Evolutionary conservation across 2,888 invertebrate genomes (phyloP).

Genomic region (Microdon myrmicae): DNA sequence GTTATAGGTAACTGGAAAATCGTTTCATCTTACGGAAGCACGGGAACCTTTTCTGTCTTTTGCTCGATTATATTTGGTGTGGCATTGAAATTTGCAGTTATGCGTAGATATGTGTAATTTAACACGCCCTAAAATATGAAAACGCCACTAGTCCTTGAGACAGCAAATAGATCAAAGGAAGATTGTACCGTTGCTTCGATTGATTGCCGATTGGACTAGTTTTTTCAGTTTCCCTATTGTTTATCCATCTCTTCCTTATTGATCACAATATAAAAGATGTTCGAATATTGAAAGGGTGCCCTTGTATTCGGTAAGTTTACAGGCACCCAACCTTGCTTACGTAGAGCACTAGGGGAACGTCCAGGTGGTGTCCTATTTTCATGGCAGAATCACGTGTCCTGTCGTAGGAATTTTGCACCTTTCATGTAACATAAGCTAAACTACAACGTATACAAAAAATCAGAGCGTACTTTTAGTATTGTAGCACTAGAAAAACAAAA

Average conservation of each 20-base stretch:
- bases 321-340: constrained; percentile 5
- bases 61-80: too few relatives aligned
- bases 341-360: constrained; percentile 14
- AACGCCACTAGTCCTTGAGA: constrained; percentile 18
- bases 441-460: too few relatives aligned
- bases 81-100: constrained; percentile 42
- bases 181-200: constrained; percentile 28
- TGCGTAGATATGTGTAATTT: constrained; percentile 57
- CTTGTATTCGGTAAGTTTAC: constrained; percentile 11
- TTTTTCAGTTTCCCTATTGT: constrained; percentile 18
- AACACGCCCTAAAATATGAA: constrained; percentile 56
- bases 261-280: constrained; percentile 26
- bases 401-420: constrained; percentile 3
- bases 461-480: too few relatives aligned
- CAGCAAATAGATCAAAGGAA: constrained; percentile 23
- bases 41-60: constrained; percentile 6
- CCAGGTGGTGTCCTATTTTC: constrained; percentile 29
- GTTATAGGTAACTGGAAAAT: constrained; percentile 29
- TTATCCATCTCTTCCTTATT: not conserved
- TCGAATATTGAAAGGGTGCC: constrained; percentile 39
- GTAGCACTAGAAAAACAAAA: too few relatives aligned
- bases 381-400: constrained; percentile 6
- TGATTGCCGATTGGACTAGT: constrained; percentile 26
- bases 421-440: too few relatives aligned
- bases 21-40: constrained; percentile 30